These are phyloP conservation scores for Choloepus didactylus DNA, from an alignment of 2,797 vertebrate species.

Conservation along the genomic window DNA sequence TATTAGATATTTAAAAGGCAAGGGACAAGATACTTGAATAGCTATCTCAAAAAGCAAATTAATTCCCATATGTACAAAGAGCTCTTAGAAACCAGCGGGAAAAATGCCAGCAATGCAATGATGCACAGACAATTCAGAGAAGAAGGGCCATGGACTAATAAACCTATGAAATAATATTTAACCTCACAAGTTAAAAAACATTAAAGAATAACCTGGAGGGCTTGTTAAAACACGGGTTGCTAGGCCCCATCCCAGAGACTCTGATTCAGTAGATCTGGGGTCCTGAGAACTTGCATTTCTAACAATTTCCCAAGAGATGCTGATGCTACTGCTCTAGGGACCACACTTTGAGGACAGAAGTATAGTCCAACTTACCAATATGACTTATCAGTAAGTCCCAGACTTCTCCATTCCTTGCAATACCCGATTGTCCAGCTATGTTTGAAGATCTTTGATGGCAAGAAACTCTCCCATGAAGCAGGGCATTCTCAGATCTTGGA, in stretches of 20 bases:
- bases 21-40: not conserved
- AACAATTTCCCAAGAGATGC: not conserved
- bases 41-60: not conserved
- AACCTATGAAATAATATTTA: not conserved
- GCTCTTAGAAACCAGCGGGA: slow-evolving; percentile 11
- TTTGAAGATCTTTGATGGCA: not conserved
- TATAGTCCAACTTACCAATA: not conserved
- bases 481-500: not conserved
- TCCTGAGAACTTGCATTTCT: not conserved
- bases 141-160: not conserved
- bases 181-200: not conserved
- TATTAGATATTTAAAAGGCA: slow-evolving; percentile 32
- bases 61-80: not conserved
- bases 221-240: not conserved
- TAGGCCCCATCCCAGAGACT: not conserved
- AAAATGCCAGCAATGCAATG: not conserved
- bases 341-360: not conserved
- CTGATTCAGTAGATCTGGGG: not conserved
- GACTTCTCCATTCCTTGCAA: not conserved
- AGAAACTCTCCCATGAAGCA: not conserved
- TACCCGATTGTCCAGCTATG: not conserved
- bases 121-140: not conserved
- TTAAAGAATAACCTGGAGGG: no score
- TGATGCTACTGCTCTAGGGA: not conserved
- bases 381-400: not conserved